phyloP scores from a whole-genome alignment of 2,888 invertebrate species.

The Caenorhabditis sp. region DNA sequence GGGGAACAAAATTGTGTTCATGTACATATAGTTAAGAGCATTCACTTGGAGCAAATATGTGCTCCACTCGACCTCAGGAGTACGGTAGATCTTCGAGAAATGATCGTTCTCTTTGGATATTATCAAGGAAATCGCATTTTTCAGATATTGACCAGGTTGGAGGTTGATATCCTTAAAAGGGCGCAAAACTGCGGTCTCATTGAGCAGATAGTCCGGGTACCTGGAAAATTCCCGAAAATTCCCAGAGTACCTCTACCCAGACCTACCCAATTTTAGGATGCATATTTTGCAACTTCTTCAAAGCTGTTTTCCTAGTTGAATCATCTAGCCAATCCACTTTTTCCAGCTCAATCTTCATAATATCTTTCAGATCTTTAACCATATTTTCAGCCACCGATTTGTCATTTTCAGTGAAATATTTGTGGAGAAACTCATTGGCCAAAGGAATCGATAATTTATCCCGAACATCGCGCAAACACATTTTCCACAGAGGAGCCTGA shows the following conservation, averaged over 20 bases:
- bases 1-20: slow-evolving; percentile 63
- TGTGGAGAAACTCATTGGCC: slow-evolving; percentile 53
- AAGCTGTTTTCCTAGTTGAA: slow-evolving; percentile 55
- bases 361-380: background rate
- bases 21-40: slow-evolving; percentile 59
- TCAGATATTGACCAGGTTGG: slow-evolving; percentile 54
- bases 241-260: background rate
- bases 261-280: slow-evolving; percentile 57
- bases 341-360: slow-evolving; percentile 38
- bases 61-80: slow-evolving; percentile 49
- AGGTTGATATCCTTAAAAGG: slow-evolving; percentile 56
- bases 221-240: background rate
- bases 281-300: slow-evolving; percentile 59
- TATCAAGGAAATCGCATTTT: slow-evolving; percentile 56
- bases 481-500: too few species aligned
- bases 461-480: slow-evolving; percentile 58
- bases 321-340: slow-evolving; percentile 67
- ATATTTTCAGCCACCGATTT: background rate
- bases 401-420: slow-evolving; percentile 33
- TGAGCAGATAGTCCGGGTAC: slow-evolving; percentile 51
- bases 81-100: slow-evolving; percentile 23
- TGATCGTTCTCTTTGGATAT: slow-evolving; percentile 25
- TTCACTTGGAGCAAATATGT: slow-evolving; percentile 50
- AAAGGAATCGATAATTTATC: slow-evolving; percentile 59
- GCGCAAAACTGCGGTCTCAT: slow-evolving; percentile 52